Evolutionary conservation across 2,888 invertebrate species (phyloP).

Genomic region (Archaeoteleia sp.): DNA sequence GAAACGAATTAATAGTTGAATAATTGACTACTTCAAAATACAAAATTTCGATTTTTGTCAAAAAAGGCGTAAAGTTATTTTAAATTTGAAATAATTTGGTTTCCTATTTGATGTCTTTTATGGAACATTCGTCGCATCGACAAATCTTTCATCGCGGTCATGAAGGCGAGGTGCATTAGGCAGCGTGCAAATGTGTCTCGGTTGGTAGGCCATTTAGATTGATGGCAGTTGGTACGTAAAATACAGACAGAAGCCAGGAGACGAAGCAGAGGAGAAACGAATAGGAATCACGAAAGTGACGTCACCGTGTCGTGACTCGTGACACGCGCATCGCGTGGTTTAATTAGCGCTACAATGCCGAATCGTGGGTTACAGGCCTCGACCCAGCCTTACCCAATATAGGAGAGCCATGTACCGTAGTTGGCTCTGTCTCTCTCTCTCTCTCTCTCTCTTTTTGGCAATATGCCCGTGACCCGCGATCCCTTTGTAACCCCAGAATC

Average conservation of each 20-base stretch:
- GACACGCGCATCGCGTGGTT: constrained; percentile 67
- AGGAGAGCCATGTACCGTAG: constrained; percentile 37
- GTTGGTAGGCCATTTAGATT: constrained; percentile 58
- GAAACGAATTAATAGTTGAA: no score
- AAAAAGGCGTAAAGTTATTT: no score
- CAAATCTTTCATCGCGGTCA: constrained; percentile 33
- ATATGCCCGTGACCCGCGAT: constrained; percentile 71
- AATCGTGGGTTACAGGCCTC: constrained; percentile 55
- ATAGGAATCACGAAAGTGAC: constrained; percentile 67
- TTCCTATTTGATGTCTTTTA: no score
- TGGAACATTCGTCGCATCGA: constrained; percentile 25
- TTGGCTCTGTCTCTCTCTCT: constrained; percentile 62
- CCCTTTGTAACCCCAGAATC: constrained; percentile 67
- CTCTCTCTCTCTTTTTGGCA: constrained; percentile 67
- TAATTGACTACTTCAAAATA: no score
- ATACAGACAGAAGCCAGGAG: constrained; percentile 55
- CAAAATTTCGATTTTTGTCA: no score
- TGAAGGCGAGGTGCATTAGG: constrained; percentile 10
- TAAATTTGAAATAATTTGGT: no score
- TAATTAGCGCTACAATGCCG: constrained; percentile 72
- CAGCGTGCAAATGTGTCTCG: constrained; percentile 40
- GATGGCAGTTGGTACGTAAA: constrained; percentile 55
- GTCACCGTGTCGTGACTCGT: constrained; percentile 67
- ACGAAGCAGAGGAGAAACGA: constrained; percentile 51
- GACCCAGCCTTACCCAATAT: constrained; percentile 33